Evolutionary conservation across 2,113 vertebrate species (phyloP).

Genomic region (Hymenochirus boettgeri): DNA sequence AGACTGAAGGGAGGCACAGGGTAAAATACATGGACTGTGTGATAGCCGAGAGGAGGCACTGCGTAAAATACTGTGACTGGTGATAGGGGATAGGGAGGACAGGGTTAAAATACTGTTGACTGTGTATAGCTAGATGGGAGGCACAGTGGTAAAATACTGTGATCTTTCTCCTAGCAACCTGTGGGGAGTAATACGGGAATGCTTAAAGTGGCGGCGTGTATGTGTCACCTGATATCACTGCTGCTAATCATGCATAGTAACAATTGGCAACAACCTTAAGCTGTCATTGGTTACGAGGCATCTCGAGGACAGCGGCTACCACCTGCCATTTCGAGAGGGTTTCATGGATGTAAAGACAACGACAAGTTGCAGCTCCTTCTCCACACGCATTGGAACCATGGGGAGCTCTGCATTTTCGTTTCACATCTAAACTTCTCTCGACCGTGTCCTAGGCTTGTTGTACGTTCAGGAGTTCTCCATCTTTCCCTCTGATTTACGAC

Average conservation of each 20-base stretch:
- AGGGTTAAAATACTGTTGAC: no score
- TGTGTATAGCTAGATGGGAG: no score
- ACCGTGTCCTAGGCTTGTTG: constrained; percentile 66
- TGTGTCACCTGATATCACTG: no score
- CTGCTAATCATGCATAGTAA: constrained; percentile 75
- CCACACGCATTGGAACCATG: not conserved
- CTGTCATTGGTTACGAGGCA: constrained; percentile 90
- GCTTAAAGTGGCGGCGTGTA: no score
- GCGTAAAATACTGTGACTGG: no score
- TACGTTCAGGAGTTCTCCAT: constrained; percentile 79
- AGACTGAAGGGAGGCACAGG: no score
- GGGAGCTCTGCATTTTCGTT: not conserved
- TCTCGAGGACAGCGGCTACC: constrained; percentile 78
- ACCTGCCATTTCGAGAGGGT: constrained; percentile 88
- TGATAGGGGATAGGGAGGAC: no score
- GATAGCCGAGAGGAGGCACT: no score
- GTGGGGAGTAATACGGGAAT: no score
- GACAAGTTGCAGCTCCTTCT: constrained; percentile 71
- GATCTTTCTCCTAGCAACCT: no score
- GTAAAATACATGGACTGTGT: no score
- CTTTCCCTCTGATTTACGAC: constrained; percentile 75
- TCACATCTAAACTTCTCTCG: not conserved
- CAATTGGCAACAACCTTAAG: constrained; percentile 80
- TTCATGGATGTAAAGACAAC: constrained; percentile 81
- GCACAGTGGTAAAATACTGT: no score